Evolutionary conservation across 2,888 invertebrate species (phyloP), one percentile per base, ranked within the genome.

Genomic region (Anthrax anthrax): DNA sequence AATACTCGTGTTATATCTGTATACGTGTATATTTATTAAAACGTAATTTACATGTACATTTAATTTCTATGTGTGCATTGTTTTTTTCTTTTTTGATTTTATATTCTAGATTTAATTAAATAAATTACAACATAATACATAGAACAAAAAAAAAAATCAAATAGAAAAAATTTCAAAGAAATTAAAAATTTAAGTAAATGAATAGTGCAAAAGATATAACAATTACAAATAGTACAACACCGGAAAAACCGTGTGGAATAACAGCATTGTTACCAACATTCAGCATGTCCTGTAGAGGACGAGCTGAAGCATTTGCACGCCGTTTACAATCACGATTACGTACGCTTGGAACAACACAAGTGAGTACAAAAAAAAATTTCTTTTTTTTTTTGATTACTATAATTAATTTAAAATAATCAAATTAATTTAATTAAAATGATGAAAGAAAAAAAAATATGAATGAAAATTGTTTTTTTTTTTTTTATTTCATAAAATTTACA

Each of bases 271-370:
- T 82, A 70, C 79, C 82, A 23, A 6, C 58, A 51, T 55, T 68
- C 57, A 64, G 67, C 57, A 81, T 81, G 77, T 84, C 83, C 65
- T 87, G 85, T 64, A 77, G 84, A 49, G 81, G 81, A 49, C 76
- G 83, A 47, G 85, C 86, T 47, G 86, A 85, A 62, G 82, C 84
- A 48, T 86, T 87, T 66, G 86, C 86, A 53, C 74, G 81, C 49
- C 80, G 81, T 60, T 71, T 87, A 51, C 84, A 85, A 61, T 79
- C 80, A 47, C 79, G 84, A 52, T 70, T 87, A 55, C 76, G 80
- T 56, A 78, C 81, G 52, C 73, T 86, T 53, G 82, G 83, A 23
- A 23, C n/a, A 44, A 70, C 75, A 47, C 69, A 76, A 52, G 67
- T 66, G 55, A 50, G 46, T n/a, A n/a, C n/a, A n/a, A n/a, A n/a